Conservation (phyloP, 37 sponge, comb jelly and placozoan species). For the Corticium candelabrum region DNA sequence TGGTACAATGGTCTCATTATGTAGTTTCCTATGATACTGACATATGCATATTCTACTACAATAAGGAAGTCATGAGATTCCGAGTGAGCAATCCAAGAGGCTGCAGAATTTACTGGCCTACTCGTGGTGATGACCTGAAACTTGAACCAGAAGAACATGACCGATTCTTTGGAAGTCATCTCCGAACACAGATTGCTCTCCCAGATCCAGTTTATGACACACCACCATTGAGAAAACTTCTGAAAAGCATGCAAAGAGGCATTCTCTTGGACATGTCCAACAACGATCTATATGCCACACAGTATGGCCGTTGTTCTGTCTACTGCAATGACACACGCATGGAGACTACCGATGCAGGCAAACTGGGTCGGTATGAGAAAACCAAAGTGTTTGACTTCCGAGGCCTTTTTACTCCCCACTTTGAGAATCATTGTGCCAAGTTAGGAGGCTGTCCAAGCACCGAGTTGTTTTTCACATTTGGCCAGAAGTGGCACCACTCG, state of each 20-base stretch:
- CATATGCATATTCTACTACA: not conserved
- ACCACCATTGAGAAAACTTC: not conserved
- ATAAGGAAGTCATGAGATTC: not conserved
- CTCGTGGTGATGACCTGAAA: not conserved
- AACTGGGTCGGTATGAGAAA: not conserved
- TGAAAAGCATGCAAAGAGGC: not conserved
- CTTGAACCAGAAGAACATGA: not conserved
- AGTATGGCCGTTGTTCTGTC: not conserved
- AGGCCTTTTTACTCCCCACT: not conserved
- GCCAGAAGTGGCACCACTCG: not conserved
- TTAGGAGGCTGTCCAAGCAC: not conserved
- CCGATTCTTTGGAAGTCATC: not conserved
- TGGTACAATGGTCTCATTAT: too few relatives aligned
- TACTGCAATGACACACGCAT: constrained; percentile 1
- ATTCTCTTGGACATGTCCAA: not conserved
- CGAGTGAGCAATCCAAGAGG: not conserved
- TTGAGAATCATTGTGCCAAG: not conserved
- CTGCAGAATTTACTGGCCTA: not conserved
- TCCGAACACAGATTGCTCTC: not conserved
- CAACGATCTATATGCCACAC: not conserved
- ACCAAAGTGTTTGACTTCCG: not conserved
- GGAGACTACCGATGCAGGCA: not conserved
- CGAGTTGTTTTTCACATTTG: not conserved
- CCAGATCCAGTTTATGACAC: not conserved
- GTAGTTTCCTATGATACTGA: not conserved